phyloP scores from a whole-genome alignment of 2,113 vertebrate species.

The Anser cygnoides region DNA sequence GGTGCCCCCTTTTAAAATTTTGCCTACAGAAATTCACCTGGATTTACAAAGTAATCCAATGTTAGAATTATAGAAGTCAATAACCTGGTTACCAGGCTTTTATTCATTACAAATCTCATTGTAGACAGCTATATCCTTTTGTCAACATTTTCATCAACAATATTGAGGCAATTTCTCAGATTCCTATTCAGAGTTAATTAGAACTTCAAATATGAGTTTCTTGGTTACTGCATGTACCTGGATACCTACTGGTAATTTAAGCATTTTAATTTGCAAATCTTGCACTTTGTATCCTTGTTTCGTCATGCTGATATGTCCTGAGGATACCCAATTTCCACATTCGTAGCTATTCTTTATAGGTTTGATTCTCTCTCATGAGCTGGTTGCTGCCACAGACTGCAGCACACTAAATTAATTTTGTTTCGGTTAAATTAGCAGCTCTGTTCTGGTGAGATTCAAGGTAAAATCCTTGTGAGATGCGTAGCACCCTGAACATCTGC shows the following conservation, averaged over 20 bases:
- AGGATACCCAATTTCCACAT: not conserved
- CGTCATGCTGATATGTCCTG: not conserved
- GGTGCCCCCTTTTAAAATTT: not conserved
- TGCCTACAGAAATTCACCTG: not conserved
- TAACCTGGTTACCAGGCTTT: not conserved
- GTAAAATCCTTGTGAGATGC: not conserved
- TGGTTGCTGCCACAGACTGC: not conserved
- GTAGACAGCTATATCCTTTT: not conserved
- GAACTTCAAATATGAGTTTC: not conserved
- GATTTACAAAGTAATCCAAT: not conserved
- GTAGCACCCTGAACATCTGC: conserved; percentile 1
- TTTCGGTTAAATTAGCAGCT: conserved; percentile 4
- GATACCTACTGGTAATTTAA: not conserved
- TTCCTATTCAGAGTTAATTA: not conserved
- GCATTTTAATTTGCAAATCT: not conserved
- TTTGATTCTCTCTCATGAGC: not conserved
- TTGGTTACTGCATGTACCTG: not conserved
- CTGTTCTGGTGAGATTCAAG: not conserved
- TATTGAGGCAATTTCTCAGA: not conserved
- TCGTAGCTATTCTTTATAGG: not conserved
- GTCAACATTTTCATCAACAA: not conserved
- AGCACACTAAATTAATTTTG: conserved; percentile 18
- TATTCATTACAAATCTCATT: not conserved
- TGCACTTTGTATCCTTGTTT: not conserved
- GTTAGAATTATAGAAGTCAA: not conserved